Evolutionary conservation across 2,888 invertebrate genomes (phyloP).

Genomic region (Syritta pipiens): DNA sequence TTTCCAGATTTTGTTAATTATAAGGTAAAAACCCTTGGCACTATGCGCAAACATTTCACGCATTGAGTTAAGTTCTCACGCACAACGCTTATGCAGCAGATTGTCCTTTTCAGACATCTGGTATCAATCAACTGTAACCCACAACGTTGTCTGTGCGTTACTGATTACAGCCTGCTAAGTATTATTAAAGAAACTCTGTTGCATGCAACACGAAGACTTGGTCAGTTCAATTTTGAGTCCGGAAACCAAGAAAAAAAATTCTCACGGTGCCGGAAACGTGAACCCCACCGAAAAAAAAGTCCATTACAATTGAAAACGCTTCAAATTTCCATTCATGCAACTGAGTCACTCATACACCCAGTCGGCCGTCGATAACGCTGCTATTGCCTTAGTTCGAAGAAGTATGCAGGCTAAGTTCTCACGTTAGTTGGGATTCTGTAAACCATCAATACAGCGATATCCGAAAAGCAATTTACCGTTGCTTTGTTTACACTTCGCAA

Average conservation of each 20-base stretch:
- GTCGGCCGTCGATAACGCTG: conserved; percentile 4
- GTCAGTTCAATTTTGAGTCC: conserved; percentile 42
- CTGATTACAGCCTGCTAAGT: conserved; percentile 57
- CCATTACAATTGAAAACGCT: conserved; percentile 33
- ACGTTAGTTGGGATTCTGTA: conserved; percentile 69
- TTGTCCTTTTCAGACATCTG: conserved; percentile 61
- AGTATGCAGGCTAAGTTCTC: conserved; percentile 52
- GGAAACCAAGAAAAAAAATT: conserved; percentile 44
- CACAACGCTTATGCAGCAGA: conserved; percentile 32
- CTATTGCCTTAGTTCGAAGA: too few species aligned
- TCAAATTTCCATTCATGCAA: conserved; percentile 55
- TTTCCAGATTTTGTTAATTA: neutral
- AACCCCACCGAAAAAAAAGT: conserved; percentile 14
- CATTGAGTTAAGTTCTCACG: conserved; percentile 45
- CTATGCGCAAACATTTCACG: neutral
- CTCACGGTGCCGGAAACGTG: conserved; percentile 67
- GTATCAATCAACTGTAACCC: conserved; percentile 70
- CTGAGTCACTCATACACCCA: neutral
- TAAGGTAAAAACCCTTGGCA: too few species aligned
- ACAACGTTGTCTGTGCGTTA: conserved; percentile 65
- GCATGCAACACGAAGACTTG: conserved; percentile 64
- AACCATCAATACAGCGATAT: conserved; percentile 62
- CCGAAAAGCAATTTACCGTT: conserved; percentile 64
- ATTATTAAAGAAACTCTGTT: conserved; percentile 41
- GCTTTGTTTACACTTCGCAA: conserved; percentile 67